Base-by-base conservation (phyloP, 2,888 invertebrate genomes). In the Trissolcus brochymenae region DNA sequence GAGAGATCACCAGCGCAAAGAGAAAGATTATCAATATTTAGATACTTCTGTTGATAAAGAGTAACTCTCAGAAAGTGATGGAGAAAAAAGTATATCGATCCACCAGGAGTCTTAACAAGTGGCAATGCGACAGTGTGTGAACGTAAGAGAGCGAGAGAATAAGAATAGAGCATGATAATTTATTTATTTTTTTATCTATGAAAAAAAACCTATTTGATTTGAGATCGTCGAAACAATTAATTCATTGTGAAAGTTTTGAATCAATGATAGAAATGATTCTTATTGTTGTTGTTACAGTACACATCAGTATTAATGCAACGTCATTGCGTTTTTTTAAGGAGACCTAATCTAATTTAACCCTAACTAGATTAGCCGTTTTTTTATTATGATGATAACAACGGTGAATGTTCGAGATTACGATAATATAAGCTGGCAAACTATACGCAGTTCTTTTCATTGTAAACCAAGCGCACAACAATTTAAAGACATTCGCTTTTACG, bases 221-320 rank as follows among this genome's bases (percentile, higher is more conserved):
- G 46, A 50, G 41, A 46, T 61, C 35, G 43, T 40, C 35, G 46
- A 71, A 43, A 57, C 21, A 35, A 14, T 9, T 55, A 56, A 41
- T 49, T 56, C 21, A 40, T 56, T 56, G 49, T 19, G 68, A 61
- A 55, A 49, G 17, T 46, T n/a, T 55, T 56, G 56, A 68, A 46
- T 68, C 60, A 60, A 55, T 50, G 17, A 53, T 57, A 59, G 11
- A 35, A 35, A 55, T 67, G 53, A 68, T 74, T 57, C 53, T 54
- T 67, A 53, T 64, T 57, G 60, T 70, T 76, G 76, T 76, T 76
- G 62, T 59, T 60, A 55, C 50, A 70, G 62, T 76, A 76, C 76
- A 70, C 76, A 70, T 70, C 76, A 76, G 76, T 76, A 76, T 76
- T 76, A 76, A 61, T 60, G 65, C 68, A 75, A 64, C 75, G 76